Evolutionary conservation across 2,797 vertebrate species (phyloP).

Genomic region (Melanotaenia trifasciata): DNA sequence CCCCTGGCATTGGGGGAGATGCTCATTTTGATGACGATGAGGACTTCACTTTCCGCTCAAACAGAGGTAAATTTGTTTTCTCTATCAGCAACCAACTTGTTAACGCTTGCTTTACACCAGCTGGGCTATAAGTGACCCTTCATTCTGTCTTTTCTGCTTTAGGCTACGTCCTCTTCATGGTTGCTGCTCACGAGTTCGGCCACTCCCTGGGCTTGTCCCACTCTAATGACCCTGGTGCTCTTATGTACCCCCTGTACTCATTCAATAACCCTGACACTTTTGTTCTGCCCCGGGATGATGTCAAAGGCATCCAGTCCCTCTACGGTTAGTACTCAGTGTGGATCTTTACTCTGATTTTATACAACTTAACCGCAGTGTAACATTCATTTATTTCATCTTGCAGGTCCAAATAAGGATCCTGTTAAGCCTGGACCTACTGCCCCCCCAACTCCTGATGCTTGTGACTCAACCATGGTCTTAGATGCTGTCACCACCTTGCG

Average conservation of each 20-base stretch:
- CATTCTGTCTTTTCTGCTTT: constrained; percentile 9
- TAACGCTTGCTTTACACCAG: not conserved
- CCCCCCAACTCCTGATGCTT: constrained; percentile 78
- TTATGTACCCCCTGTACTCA: constrained; percentile 77
- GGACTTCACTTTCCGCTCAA: constrained; percentile 78
- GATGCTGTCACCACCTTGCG: constrained; percentile 85
- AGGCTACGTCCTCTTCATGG: constrained; percentile 79
- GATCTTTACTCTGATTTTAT: not conserved
- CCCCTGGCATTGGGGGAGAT: constrained; percentile 84
- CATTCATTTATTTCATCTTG: not conserved
- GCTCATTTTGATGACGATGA: constrained; percentile 93
- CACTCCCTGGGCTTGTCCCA: constrained; percentile 81
- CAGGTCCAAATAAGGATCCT: constrained; percentile 74
- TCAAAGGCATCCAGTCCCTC: constrained; percentile 79
- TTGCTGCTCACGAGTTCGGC: constrained; percentile 83
- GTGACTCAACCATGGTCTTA: constrained; percentile 82
- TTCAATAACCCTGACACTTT: constrained; percentile 71
- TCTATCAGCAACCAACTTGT: not conserved
- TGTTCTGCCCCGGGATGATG: constrained; percentile 69
- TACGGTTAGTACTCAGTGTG: constrained; percentile 66
- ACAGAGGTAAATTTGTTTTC: constrained; percentile 55
- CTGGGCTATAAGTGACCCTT: not conserved
- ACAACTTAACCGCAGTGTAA: not conserved
- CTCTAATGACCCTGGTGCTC: constrained; percentile 74
- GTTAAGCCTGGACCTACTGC: constrained; percentile 7